Evolutionary conservation across 1,140 invertebrate species (phyloP), one percentile per base, ranked within the genome.

Genomic region (Cydia pomonella): DNA sequence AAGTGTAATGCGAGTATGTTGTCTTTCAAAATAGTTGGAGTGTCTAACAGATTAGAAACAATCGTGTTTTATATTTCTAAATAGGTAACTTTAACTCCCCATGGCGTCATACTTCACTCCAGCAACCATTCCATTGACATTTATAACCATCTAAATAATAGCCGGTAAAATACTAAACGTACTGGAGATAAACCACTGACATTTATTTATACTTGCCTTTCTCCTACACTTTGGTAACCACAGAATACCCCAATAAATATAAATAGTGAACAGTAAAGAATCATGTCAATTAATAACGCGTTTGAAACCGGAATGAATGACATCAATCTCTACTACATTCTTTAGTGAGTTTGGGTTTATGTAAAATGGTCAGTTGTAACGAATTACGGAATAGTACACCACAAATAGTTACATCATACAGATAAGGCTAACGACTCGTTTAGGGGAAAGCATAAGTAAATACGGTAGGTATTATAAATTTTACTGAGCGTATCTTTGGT

Each of bases 181-280:
- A 27, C 27, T 69, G 27, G 16, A 69, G 64, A 69, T 69, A 33
- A 38, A 69, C 27, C 64, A 41, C 29, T 69, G 29, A 69, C 64
- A 69, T 69, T 69, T 41, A 69, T 69, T 2, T 3, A 69, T 41
- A 23, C 64, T 2, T 5, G n/a, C 9, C 63, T 66, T 66, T 64
- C 62, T 64, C 62, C 33, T 38, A 38, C 33, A 38, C 33, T 38
- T 64, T 16, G 12, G 21, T 69, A 38, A 69, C 33, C 33, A 69
- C 64, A 69, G 41, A 69, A 69, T 69, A 69, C 64, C 9, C 33
- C 29, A 33, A 69, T 69, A 41, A 69, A 69, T 69, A 69, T 59
- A 59, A 59, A 59, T 33, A 69, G 33, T 69, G 29, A 41, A 41
- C 6, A 69, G 63, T 69, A 29, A 63, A 66, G 7, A 66, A 69